These are phyloP conservation scores for Siphamia tubifer DNA, from an alignment of 2,113 vertebrate genomes.

Conservation along the genomic window DNA sequence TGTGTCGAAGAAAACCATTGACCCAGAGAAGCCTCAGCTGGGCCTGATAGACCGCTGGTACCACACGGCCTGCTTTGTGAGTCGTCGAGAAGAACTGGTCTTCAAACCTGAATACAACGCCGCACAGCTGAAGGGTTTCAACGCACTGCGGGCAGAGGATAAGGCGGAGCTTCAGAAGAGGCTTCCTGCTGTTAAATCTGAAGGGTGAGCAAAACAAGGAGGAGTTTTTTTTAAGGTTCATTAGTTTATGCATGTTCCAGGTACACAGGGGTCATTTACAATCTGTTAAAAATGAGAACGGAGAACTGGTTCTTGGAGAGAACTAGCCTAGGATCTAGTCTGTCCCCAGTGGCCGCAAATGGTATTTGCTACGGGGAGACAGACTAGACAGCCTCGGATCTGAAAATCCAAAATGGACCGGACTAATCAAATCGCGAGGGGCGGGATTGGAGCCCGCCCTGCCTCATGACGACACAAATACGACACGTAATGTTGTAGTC, in stretches of 20 bases:
- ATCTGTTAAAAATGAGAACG: no score
- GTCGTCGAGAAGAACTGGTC: constrained; percentile 85
- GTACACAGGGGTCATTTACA: no score
- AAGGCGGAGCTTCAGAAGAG: constrained; percentile 89
- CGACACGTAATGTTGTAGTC: no score
- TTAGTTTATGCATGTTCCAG: not conserved
- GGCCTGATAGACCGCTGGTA: constrained; percentile 99
- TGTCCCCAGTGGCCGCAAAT: no score
- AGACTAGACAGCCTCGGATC: no score
- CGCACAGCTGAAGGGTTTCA: constrained; percentile 90
- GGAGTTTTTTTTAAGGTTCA: not conserved
- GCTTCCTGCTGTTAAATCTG: constrained; percentile 86
- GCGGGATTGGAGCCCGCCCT: no score
- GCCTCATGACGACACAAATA: no score
- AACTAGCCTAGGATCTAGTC: no score
- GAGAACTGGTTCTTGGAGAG: no score
- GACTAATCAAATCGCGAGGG: no score
- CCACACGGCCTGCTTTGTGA: constrained; percentile 91
- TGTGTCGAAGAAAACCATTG: constrained; percentile 93
- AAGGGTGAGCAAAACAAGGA: constrained; percentile 81
- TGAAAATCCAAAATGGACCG: no score
- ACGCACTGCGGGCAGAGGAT: constrained; percentile 84
- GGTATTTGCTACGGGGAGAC: no score
- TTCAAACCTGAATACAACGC: constrained; percentile 87
- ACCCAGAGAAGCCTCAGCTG: constrained; percentile 93